A percentile compares a stretch with the other conserved stretches of the same genome.
Evolutionary conservation across 2,888 invertebrate genomes (phyloP).

Genomic region (Pterostichus madidus): DNA sequence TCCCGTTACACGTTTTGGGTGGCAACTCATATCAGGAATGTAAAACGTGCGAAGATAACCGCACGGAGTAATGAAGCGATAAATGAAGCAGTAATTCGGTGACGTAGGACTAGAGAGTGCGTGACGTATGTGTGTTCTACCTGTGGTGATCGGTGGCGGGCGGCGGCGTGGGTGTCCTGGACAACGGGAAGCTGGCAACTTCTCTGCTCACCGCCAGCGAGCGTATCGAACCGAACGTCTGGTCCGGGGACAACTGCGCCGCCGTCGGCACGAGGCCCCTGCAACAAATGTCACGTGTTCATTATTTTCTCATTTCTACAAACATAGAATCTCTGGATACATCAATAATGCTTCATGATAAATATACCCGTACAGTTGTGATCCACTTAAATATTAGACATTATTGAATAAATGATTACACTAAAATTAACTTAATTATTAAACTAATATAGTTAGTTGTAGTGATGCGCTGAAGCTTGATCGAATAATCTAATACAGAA

Average conservation of each 20-base stretch:
- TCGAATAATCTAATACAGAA: too few relatives aligned
- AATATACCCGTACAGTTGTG: too few relatives aligned
- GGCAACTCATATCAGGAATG: background rate
- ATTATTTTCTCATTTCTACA: background rate
- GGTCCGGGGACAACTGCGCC: constrained; percentile 85
- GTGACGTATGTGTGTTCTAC: constrained; percentile 71
- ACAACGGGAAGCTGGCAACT: constrained; percentile 88
- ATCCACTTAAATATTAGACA: too few relatives aligned
- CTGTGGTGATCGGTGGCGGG: constrained; percentile 77
- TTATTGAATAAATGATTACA: too few relatives aligned
- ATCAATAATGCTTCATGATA: too few relatives aligned
- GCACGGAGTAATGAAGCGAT: constrained; percentile 4
- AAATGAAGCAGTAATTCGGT: constrained; percentile 46
- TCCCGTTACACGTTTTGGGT: constrained; percentile 21
- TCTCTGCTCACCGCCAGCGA: constrained; percentile 86
- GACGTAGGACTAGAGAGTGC: background rate
- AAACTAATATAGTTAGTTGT: too few relatives aligned
- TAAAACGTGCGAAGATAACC: background rate
- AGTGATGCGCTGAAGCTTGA: too few relatives aligned
- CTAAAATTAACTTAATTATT: too few relatives aligned
- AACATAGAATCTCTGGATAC: background rate
- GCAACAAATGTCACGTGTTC: constrained; percentile 72
- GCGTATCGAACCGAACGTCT: constrained; percentile 87
- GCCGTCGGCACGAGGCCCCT: constrained; percentile 85
- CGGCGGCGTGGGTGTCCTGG: constrained; percentile 86